Evolutionary conservation across 2,113 vertebrate species (phyloP), one percentile per base, ranked within the genome.

Genomic region (Muntiacus reevesi): DNA sequence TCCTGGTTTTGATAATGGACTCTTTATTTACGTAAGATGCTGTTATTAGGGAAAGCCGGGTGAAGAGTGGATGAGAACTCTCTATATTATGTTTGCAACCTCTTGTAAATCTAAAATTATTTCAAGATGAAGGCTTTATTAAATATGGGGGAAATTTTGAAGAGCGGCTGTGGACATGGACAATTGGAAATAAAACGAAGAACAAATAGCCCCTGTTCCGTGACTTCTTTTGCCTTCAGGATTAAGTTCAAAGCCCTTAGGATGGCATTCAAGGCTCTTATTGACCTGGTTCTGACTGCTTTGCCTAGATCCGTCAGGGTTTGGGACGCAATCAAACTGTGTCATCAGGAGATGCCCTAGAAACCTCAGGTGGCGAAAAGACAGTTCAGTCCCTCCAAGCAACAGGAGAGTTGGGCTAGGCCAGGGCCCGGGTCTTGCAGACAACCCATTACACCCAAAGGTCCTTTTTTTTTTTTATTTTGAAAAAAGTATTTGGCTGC

Each of bases 341-440:
- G 79, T 36, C 55, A 78, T 96, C 91, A 78, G 82, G 4, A 45
- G 79, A 95, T n/a, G 52, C 47, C 94, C 82, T 96, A 78, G 86
- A 88, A 89, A 84, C 50, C 12, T 78, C 54, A 30, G 27, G 45
- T 43, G 78, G 62, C 52, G 40, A 82, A 59, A 88, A 74, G 84
- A 87, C 74, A 57, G 40, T 19, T 47, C 45, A 47, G 30, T 62
- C 55, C 21, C 67, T 78, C 79, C 23, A 16, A 40, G 36, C 81
- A 50, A 43, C 30, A 4, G 2, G 2, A 50, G 25, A n/a, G 62
- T 16, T 19, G 40, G 87, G 79, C 81, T 19, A 47, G 21, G 25
- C 40, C 30, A 30, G 82, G 76, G 57, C 82, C 82, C 23, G 21
- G 28, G 33, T 62, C 28, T 1, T 5, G 36, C 1, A 17, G 57